A percentile compares a stretch with the other conserved stretches of the same genome.
Evolutionary conservation across 2,797 vertebrate species (phyloP).

Genomic region (Leontocebus nigricollis): DNA sequence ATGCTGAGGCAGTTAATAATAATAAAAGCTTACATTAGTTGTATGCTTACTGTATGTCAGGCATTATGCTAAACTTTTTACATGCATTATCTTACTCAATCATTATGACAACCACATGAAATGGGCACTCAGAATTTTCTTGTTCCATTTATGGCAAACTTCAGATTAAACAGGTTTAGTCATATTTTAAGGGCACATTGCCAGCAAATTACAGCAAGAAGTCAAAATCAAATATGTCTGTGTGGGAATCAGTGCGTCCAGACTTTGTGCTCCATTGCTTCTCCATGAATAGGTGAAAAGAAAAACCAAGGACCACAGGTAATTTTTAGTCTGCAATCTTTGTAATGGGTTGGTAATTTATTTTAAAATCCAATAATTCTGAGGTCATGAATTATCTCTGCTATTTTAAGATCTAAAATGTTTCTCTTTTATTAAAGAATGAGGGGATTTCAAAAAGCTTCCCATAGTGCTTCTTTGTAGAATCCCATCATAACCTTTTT

Average conservation of each 20-base stretch:
- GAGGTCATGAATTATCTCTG: background rate
- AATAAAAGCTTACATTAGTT: background rate
- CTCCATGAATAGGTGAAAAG: background rate
- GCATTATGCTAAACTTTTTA: background rate
- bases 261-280: background rate
- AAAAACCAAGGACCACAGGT: background rate
- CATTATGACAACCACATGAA: background rate
- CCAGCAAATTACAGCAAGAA: background rate
- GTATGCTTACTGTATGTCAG: background rate
- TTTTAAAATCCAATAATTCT: constrained; percentile 13
- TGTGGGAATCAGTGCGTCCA: background rate
- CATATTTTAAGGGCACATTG: background rate
- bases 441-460: background rate
- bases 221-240: background rate
- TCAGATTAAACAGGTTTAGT: background rate
- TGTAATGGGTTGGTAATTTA: background rate
- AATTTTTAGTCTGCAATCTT: background rate
- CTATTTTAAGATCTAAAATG: background rate
- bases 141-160: background rate
- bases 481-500: background rate
- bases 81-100: background rate
- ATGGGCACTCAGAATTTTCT: background rate
- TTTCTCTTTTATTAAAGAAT: background rate
- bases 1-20: background rate
- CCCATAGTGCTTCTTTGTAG: background rate